A percentile compares a stretch with the other conserved stretches of the same genome.
phyloP scores from a whole-genome alignment of 2,888 invertebrate species.

The Cerceris rybyensis region DNA sequence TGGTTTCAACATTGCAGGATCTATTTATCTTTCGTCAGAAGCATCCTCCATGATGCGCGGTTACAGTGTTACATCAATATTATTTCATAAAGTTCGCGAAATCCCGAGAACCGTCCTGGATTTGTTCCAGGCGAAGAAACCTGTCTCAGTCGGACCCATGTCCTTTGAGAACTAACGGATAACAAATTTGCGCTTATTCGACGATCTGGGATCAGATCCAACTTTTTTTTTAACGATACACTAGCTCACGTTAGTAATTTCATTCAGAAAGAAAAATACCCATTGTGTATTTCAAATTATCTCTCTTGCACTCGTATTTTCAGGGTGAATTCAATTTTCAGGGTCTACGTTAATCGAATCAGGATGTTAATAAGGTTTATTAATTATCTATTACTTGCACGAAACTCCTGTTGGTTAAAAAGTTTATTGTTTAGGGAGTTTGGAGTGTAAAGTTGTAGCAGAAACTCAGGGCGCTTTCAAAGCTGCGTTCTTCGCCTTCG shows the following conservation, averaged over 20 bases:
- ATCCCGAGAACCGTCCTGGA: constrained; percentile 17
- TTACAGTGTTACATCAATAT: constrained; percentile 38
- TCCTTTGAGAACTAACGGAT: neutral
- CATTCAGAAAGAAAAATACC: too few species aligned
- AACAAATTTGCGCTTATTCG: neutral
- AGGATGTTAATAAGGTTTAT: neutral
- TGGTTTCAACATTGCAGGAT: constrained; percentile 21
- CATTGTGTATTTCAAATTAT: too few species aligned
- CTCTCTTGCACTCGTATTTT: too few species aligned
- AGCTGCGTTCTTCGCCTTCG: constrained; percentile 10
- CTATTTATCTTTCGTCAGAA: constrained; percentile 40
- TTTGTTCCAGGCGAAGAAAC: constrained; percentile 14
- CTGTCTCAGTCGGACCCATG: neutral
- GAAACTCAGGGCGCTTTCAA: constrained; percentile 21
- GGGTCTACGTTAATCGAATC: neutral
- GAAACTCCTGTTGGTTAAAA: constrained; percentile 13
- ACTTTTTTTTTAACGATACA: too few species aligned
- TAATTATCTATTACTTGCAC: neutral
- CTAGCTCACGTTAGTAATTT: too few species aligned
- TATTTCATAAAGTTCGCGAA: constrained; percentile 44
- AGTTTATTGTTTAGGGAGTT: constrained; percentile 48
- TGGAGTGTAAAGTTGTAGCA: constrained; percentile 20
- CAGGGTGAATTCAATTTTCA: neutral
- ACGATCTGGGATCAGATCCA: neutral
- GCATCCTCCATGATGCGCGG: neutral